These are phyloP conservation scores for Anarhynchus alexandrinus DNA, from an alignment of 2,113 vertebrate genomes.

Conservation along the genomic window DNA sequence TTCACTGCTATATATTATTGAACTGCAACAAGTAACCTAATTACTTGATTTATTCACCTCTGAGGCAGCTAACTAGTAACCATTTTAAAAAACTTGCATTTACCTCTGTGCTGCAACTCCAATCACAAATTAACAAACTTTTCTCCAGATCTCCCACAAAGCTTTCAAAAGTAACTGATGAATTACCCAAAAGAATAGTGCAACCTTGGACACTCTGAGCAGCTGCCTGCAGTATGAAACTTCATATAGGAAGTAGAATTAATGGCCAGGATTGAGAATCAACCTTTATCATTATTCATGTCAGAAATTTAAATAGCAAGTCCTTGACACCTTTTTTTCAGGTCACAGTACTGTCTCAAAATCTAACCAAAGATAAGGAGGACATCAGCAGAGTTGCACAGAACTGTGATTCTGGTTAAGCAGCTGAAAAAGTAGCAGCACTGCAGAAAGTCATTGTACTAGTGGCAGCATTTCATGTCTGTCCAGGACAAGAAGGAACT, in stretches of 20 bases:
- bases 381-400: not conserved
- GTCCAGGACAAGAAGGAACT: not conserved
- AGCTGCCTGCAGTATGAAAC: not conserved
- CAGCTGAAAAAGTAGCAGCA: not conserved
- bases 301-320: not conserved
- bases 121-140: not conserved
- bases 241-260: not conserved
- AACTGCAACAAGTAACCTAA: not conserved
- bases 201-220: not conserved
- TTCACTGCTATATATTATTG: not conserved
- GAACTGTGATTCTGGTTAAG: not conserved
- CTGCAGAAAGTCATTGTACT: not conserved
- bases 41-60: not conserved
- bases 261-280: not conserved
- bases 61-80: not conserved
- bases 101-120: not conserved
- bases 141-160: not conserved
- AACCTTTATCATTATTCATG: constrained; percentile 3
- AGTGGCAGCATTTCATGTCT: not conserved
- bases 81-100: not conserved
- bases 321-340: not conserved
- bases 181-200: not conserved
- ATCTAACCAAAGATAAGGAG: not conserved
- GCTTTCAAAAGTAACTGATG: not conserved
- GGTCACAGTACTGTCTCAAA: not conserved